Percentiles rank a stretch among this genome's conserved stretches.
Evolutionary conservation across 2,888 invertebrate genomes (phyloP).

Genomic region (Ophioninae sp.): DNA sequence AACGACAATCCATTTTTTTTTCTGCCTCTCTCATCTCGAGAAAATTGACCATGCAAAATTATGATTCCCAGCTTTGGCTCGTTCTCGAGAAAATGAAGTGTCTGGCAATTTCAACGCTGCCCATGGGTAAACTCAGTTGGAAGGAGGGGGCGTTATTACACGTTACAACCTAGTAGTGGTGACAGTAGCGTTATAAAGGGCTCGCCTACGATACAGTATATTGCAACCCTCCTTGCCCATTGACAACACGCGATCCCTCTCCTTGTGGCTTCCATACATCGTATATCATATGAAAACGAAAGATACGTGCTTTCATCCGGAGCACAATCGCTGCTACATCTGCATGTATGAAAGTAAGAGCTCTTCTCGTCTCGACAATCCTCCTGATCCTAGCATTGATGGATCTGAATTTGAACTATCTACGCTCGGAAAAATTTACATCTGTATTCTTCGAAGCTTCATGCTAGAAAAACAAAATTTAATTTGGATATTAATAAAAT

Average conservation of each 20-base stretch:
- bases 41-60: conserved; percentile 29
- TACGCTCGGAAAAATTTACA: no score
- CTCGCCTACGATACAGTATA: conserved; percentile 57
- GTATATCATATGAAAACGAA: conserved; percentile 16
- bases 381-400: background rate
- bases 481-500: no score
- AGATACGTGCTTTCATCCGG: background rate
- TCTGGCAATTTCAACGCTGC: conserved; percentile 62
- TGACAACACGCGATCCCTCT: conserved; percentile 41
- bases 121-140: conserved; percentile 59
- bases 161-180: conserved; percentile 59
- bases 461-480: no score
- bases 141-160: conserved; percentile 57
- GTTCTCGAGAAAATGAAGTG: conserved; percentile 63
- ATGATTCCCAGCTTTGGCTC: conserved; percentile 61
- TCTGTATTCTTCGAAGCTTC: no score
- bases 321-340: no score
- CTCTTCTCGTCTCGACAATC: background rate
- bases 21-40: background rate
- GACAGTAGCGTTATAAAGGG: conserved; percentile 61
- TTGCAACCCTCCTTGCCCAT: conserved; percentile 46
- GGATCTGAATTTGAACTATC: no score
- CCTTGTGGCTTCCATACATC: background rate
- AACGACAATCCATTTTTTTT: conserved; percentile 3
- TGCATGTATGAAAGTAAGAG: no score